These are phyloP conservation scores for Napeogenes sylphis DNA, from an alignment of 2,888 invertebrate species.

Conservation along the genomic window DNA sequence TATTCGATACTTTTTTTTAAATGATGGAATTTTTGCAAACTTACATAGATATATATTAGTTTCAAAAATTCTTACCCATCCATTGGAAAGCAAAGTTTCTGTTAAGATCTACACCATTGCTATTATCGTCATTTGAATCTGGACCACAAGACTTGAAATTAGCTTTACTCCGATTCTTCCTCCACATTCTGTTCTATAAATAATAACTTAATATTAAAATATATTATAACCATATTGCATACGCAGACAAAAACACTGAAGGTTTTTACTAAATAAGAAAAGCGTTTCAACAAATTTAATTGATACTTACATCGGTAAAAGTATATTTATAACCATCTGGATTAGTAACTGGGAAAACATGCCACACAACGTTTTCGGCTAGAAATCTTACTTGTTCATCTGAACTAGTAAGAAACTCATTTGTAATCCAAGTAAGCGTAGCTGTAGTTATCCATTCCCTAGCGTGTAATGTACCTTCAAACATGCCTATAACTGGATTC, in stretches of 20 bases:
- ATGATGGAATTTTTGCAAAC: not conserved
- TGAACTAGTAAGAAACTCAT: slow-evolving; percentile 80
- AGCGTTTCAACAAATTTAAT: not conserved
- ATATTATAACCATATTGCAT: not conserved
- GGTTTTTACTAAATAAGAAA: slow-evolving; percentile 78
- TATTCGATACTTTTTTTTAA: too few relatives aligned
- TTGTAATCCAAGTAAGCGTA: slow-evolving; percentile 81
- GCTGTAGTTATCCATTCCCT: slow-evolving; percentile 87
- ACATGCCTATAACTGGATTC: slow-evolving; percentile 42
- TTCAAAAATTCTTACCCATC: slow-evolving; percentile 49
- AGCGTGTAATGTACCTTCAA: slow-evolving; percentile 80
- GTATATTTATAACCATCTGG: slow-evolving; percentile 85
- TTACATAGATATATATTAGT: not conserved
- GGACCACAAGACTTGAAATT: slow-evolving; percentile 42
- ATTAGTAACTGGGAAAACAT: slow-evolving; percentile 84
- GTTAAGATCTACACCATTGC: slow-evolving; percentile 64
- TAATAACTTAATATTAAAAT: not conserved
- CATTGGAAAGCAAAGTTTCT: slow-evolving; percentile 62
- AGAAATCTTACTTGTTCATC: slow-evolving; percentile 72
- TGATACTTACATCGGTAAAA: slow-evolving; percentile 75
- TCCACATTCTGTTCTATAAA: slow-evolving; percentile 84
- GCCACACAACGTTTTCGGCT: slow-evolving; percentile 84
- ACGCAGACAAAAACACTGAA: slow-evolving; percentile 67
- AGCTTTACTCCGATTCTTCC: slow-evolving; percentile 75
- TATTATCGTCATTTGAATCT: slow-evolving; percentile 50